Evolutionary conservation across 2,113 vertebrate genomes (phyloP), one percentile per base, ranked within the genome.

Genomic region (Talpa occidentalis): DNA sequence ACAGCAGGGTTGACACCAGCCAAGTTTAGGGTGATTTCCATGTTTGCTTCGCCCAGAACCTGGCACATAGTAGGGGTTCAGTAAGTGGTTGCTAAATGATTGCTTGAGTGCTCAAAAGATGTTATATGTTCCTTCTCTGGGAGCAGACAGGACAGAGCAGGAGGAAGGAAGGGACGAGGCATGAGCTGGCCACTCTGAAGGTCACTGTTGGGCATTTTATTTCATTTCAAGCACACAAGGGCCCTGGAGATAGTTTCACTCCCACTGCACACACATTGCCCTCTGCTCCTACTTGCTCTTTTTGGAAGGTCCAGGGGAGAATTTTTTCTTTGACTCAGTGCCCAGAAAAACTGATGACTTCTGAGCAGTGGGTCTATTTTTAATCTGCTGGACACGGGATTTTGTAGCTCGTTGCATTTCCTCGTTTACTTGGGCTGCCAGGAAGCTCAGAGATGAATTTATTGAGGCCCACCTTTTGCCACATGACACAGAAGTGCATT

Each of bases 211-310:
- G 77, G 24, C 28, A 9, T 72, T 87, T 90, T 72, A 66, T 81
- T 94, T 79, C n/a, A 54, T 76, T 89, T 89, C 73, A 47, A 60
- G 70, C 62, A 82, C 81, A 80, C 7, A 11, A 62, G 56, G n/a
- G 40, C 17, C 47, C 11, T 32, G 32, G 14, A 26, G 35, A 42
- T 2, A 19, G 35, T 5, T 1, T 52, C 3, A 32, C 3, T 3
- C 26, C 70, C 32, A 17, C 10, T 32, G 30, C 4, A 30, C 16
- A 30, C 16, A 42, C 32, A 40, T 4, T 40, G 0, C 21, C 32
- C 69, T 6, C 15, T 70, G 44, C n/a, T 22, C 14, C 28, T n/a
- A 24, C 44, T 64, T n/a, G 19, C 4, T 26, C 37, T 37, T 85
- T 88, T 49, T 5, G 37, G 49, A 78, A 73, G 35, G 42, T 35